A percentile compares a stretch with the other conserved stretches of the same genome.
Conservation (phyloP, 2,113 vertebrate genomes). For the Passer montanus region DNA sequence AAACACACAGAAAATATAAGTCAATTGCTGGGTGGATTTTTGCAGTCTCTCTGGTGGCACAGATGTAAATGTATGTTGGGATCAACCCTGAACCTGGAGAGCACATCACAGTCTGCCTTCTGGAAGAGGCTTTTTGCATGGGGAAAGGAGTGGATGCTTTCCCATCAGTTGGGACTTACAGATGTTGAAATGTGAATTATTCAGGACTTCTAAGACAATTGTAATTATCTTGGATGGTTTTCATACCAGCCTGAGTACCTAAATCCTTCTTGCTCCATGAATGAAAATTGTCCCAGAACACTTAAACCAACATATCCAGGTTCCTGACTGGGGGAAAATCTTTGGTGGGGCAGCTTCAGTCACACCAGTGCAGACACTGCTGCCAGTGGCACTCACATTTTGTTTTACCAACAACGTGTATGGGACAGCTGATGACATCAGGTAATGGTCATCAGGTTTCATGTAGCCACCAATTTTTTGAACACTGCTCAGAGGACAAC, state of each 20-base stretch:
- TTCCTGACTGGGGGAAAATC: neutral
- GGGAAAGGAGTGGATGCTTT: neutral
- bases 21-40: neutral
- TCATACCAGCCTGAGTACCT: neutral
- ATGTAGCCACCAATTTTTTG: neutral
- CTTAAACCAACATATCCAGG: neutral
- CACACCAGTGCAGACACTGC: neutral
- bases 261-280: neutral
- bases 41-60: neutral
- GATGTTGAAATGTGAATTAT: neutral
- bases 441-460: neutral
- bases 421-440: neutral
- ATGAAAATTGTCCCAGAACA: neutral
- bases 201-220: neutral
- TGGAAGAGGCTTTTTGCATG: neutral
- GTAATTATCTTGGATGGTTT: neutral
- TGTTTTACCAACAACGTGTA: neutral
- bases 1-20: neutral
- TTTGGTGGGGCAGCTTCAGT: neutral
- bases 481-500: neutral
- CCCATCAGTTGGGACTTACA: neutral
- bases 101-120: neutral
- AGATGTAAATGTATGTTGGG: neutral
- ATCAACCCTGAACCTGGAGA: neutral
- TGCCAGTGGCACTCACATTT: neutral